Conservation (phyloP, 2,797 vertebrate genomes). For the Leptoclinus maculatus region DNA sequence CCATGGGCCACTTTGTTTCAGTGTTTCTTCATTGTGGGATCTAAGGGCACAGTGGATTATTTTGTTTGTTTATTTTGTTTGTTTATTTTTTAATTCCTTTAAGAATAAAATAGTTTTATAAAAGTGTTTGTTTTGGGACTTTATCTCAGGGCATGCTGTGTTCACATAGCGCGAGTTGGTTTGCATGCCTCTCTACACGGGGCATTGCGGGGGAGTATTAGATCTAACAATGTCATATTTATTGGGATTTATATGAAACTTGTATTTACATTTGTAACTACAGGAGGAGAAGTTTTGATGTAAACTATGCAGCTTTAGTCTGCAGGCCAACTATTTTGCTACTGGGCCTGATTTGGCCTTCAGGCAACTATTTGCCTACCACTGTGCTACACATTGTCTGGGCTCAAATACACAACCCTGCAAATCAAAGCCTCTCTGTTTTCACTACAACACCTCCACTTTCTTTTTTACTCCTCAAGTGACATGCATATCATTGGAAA, state of each 20-base stretch:
- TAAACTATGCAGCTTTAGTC: not conserved
- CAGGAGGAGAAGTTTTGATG: too few relatives aligned
- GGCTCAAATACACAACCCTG: constrained; percentile 86
- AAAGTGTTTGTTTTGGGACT: not conserved
- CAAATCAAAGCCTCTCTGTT: constrained; percentile 83
- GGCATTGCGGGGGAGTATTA: not conserved
- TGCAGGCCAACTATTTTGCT: too few relatives aligned
- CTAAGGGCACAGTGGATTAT: not conserved
- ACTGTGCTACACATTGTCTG: constrained; percentile 73
- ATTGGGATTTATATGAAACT: not conserved
- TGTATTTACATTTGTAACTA: not conserved
- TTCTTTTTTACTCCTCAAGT: constrained; percentile 37
- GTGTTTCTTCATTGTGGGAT: not conserved
- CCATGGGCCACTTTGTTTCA: not conserved
- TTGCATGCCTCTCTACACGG: not conserved
- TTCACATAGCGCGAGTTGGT: not conserved
- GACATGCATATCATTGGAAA: constrained; percentile 43
- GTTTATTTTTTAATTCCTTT: not conserved
- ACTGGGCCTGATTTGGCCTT: not conserved
- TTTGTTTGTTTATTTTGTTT: not conserved
- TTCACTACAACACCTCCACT: constrained; percentile 64
- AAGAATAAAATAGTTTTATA: not conserved
- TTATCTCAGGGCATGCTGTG: not conserved
- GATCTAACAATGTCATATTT: not conserved
- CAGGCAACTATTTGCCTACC: not conserved